phyloP scores from a whole-genome alignment of 2,888 invertebrate species.

The Lycia hirtaria region DNA sequence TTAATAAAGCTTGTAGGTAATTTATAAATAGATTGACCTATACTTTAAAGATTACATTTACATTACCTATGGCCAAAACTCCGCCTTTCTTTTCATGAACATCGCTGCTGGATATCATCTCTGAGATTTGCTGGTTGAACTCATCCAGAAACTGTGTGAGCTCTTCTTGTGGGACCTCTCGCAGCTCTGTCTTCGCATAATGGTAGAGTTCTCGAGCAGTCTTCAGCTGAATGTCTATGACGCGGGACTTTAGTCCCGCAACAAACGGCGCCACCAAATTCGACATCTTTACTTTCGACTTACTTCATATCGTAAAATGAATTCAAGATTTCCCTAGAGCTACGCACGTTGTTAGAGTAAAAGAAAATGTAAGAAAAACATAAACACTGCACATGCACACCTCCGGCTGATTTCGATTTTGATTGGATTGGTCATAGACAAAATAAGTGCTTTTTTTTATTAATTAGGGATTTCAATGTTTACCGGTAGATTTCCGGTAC shows the following conservation, averaged over 20 bases:
- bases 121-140: slow-evolving; percentile 97
- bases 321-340: slow-evolving; percentile 19
- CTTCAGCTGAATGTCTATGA: slow-evolving; percentile 93
- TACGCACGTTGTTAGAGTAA: slow-evolving; percentile 34
- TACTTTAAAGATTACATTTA: slow-evolving; percentile 13
- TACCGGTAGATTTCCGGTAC: neutral
- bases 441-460: neutral
- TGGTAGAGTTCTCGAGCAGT: slow-evolving; percentile 95
- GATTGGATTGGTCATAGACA: slow-evolving; percentile 27
- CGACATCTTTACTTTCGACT: slow-evolving; percentile 74
- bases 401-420: slow-evolving; percentile 34
- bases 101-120: slow-evolving; percentile 97
- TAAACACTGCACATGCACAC: slow-evolving; percentile 44
- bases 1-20: neutral
- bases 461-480: neutral
- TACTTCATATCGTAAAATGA: slow-evolving; percentile 46
- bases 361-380: slow-evolving; percentile 47
- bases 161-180: slow-evolving; percentile 96
- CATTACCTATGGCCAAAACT: slow-evolving; percentile 94
- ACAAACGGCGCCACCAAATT: slow-evolving; percentile 91
- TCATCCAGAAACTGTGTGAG: slow-evolving; percentile 96
- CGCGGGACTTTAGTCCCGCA: slow-evolving; percentile 94
- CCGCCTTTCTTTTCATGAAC: slow-evolving; percentile 98
- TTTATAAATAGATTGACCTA: neutral
- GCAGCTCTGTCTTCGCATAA: slow-evolving; percentile 95